Conservation (phyloP, 2,113 vertebrate species). For the Leptosomus discolor region DNA sequence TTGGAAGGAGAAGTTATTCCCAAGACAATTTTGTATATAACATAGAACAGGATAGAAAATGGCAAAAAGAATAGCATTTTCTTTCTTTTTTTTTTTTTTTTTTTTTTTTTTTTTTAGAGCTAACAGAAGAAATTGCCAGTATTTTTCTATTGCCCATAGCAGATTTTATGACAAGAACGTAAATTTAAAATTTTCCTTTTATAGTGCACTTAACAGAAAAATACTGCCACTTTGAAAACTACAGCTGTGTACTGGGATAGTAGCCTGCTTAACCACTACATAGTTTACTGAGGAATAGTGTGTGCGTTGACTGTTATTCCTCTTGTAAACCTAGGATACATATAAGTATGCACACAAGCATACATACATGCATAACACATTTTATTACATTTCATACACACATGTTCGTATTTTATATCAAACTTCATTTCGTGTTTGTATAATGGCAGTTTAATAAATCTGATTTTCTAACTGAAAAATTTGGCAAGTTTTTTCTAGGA, state of each 20-base stretch:
- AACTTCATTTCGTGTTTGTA: neutral
- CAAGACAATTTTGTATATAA: neutral
- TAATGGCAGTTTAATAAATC: neutral
- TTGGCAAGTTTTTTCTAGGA: neutral
- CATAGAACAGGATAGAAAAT: neutral
- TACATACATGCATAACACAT: neutral
- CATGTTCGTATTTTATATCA: neutral
- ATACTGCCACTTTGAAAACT: neutral
- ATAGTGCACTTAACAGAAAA: neutral
- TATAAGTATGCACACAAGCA: no score
- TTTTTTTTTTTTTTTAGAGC: neutral
- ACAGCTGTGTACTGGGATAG: neutral
- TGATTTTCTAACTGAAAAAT: neutral
- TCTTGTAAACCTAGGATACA: neutral
- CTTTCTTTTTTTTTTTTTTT: fast-evolving
- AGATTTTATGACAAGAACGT: neutral
- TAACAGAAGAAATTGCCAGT: neutral
- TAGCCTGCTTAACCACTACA: neutral
- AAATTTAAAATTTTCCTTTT: neutral
- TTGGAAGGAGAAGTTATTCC: neutral
- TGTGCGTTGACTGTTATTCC: neutral
- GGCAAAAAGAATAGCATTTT: neutral
- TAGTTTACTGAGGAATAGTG: neutral
- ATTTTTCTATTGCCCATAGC: neutral
- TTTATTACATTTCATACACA: neutral